Percentiles rank a stretch among this genome's conserved stretches.
Conservation (phyloP, 2,797 vertebrate genomes). For the Macroramphosus scolopax region DNA sequence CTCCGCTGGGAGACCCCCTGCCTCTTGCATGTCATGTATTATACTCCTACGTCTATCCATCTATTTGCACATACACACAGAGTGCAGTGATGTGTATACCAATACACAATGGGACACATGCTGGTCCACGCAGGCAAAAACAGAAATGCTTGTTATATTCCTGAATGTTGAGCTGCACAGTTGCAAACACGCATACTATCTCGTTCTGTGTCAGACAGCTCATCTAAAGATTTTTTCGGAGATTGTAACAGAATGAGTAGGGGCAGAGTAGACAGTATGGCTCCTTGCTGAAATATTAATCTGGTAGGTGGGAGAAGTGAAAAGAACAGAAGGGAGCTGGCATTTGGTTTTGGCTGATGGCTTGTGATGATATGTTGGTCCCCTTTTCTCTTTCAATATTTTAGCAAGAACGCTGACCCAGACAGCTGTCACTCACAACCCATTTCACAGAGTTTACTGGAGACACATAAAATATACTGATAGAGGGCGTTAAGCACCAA, state of each 20-base stretch:
- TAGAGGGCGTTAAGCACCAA: background rate
- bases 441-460: background rate
- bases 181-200: constrained; percentile 5
- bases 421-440: constrained; percentile 50
- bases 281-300: constrained; percentile 66
- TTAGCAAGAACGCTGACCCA: constrained; percentile 39
- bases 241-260: constrained; percentile 21
- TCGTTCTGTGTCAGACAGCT: constrained; percentile 8
- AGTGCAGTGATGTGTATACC: constrained; percentile 4
- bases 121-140: constrained; percentile 2
- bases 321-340: constrained; percentile 51
- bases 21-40: constrained; percentile 23
- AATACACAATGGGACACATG: constrained; percentile 13
- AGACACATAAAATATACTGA: constrained; percentile 10
- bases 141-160: constrained; percentile 5
- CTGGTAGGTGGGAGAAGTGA: constrained; percentile 42
- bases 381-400: constrained; percentile 61
- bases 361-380: constrained; percentile 44
- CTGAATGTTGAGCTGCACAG: constrained; percentile 2
- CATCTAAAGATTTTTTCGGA: constrained; percentile 15
- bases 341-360: constrained; percentile 51
- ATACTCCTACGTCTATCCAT: constrained; percentile 7
- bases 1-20: constrained; percentile 35
- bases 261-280: constrained; percentile 27
- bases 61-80: constrained; percentile 11